These are phyloP conservation scores for Arvicanthis niloticus DNA, from an alignment of 2,113 vertebrate genomes.

Conservation along the genomic window DNA sequence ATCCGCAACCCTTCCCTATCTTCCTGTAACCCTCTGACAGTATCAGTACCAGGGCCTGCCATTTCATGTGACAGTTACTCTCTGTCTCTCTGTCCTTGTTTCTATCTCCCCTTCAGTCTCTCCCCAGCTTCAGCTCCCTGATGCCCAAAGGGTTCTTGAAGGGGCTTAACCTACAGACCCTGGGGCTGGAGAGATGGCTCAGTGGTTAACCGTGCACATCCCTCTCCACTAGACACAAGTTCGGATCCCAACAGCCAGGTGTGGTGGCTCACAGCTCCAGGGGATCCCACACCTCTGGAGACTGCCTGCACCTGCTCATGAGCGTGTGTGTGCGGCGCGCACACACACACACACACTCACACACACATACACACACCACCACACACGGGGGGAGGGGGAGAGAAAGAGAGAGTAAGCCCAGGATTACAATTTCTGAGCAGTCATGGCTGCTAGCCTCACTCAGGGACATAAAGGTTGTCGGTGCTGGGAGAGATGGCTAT, in stretches of 20 bases:
- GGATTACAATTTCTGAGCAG: background rate
- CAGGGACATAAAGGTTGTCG: background rate
- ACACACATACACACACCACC: background rate
- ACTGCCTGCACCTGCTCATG: background rate
- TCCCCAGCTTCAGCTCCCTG: background rate
- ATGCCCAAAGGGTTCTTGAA: background rate
- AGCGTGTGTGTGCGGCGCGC: accelerated
- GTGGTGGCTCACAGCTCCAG: background rate
- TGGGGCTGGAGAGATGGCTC: background rate
- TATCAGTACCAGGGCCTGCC: background rate
- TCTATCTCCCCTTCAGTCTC: background rate
- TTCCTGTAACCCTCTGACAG: background rate
- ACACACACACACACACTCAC: background rate
- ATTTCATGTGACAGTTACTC: background rate
- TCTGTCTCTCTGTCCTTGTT: background rate
- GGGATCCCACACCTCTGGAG: background rate
- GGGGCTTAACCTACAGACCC: background rate
- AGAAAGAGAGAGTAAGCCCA: background rate
- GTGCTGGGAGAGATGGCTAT: too few relatives aligned
- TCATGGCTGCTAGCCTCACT: background rate
- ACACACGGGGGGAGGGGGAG: too few relatives aligned
- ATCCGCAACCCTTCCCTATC: background rate
- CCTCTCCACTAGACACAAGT: background rate
- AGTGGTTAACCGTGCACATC: background rate
- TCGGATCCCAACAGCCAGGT: background rate